Evolutionary conservation across 2,113 vertebrate genomes (phyloP).

Genomic region (Motacilla alba): DNA sequence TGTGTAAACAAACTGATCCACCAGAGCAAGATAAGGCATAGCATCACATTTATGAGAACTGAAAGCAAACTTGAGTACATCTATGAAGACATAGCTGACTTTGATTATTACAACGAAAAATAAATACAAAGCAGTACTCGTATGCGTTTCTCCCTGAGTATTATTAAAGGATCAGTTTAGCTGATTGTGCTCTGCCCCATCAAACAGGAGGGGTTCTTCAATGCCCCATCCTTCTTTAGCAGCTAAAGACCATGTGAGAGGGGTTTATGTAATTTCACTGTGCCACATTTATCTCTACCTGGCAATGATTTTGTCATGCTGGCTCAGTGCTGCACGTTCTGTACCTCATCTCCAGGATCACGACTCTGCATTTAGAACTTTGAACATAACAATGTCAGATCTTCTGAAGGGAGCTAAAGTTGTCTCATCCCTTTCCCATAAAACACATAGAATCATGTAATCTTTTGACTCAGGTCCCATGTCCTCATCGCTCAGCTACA

Average conservation of each 20-base stretch:
- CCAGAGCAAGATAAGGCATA: not conserved
- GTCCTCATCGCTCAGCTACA: not conserved
- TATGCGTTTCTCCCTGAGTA: not conserved
- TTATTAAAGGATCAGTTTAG: not conserved
- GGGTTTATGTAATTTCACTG: not conserved
- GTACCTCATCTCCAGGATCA: not conserved
- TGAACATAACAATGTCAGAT: not conserved
- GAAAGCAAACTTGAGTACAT: not conserved
- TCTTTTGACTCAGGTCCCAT: not conserved
- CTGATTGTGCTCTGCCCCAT: not conserved
- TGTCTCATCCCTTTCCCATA: not conserved
- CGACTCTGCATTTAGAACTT: slow-evolving; percentile 19
- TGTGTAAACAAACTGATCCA: not conserved
- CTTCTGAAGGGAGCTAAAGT: not conserved
- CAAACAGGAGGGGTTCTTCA: not conserved
- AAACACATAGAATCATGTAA: not conserved
- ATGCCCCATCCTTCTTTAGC: not conserved
- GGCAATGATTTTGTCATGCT: not conserved
- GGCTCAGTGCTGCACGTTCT: not conserved
- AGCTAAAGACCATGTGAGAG: not conserved
- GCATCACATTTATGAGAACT: not conserved
- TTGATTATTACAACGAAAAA: not conserved
- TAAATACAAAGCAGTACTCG: not conserved
- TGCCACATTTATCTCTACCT: slow-evolving; percentile 29
- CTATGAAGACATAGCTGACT: not conserved